Conservation (phyloP, 2,797 vertebrate genomes). For the Sebastes matsubarae region DNA sequence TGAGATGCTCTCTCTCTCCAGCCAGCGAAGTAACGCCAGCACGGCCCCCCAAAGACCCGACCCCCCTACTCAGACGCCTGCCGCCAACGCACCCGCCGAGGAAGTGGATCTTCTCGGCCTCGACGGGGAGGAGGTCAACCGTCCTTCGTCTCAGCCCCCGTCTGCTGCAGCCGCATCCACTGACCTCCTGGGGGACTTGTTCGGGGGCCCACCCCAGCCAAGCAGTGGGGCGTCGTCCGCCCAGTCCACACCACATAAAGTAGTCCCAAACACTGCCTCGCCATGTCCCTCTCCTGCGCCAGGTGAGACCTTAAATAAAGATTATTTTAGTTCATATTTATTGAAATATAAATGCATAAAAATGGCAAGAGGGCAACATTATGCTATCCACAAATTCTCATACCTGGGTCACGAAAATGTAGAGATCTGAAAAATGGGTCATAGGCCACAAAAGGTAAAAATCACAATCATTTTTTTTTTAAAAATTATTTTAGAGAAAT, state of each 20-base stretch:
- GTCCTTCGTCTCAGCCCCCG: constrained; percentile 80
- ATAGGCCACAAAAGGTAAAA: not conserved
- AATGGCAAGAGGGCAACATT: not conserved
- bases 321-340: not conserved
- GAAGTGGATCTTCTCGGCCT: constrained; percentile 95
- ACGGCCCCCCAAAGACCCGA: constrained; percentile 82
- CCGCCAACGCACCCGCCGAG: constrained; percentile 71
- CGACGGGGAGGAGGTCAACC: constrained; percentile 82
- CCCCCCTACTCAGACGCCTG: constrained; percentile 66
- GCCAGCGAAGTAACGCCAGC: constrained; percentile 90
- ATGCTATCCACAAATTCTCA: not conserved
- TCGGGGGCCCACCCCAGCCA: constrained; percentile 84
- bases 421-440: not conserved
- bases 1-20: constrained; percentile 96
- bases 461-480: not conserved
- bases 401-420: not conserved
- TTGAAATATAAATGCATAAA: not conserved
- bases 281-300: constrained; percentile 88
- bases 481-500: not conserved
- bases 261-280: constrained; percentile 83
- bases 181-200: constrained; percentile 93
- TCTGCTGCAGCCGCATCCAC: constrained; percentile 87
- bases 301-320: constrained; percentile 52
- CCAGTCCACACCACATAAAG: constrained; percentile 92
- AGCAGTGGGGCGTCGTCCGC: constrained; percentile 85